Percentiles rank a stretch among this genome's conserved stretches.
phyloP scores from a whole-genome alignment of 2,797 vertebrate genomes.

The Pseudopleuronectes americanus region DNA sequence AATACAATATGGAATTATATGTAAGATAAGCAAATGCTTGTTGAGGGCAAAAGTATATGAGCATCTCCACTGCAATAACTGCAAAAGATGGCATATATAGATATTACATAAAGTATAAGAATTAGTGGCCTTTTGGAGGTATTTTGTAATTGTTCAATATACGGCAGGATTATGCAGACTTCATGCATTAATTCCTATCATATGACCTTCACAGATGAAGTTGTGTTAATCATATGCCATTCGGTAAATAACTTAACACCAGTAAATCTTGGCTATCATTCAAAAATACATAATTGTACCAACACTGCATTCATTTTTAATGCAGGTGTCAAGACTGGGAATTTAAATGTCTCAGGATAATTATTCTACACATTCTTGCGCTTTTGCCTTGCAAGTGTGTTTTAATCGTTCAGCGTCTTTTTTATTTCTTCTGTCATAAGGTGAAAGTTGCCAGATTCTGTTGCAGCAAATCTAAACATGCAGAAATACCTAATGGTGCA shows the following conservation, averaged over 20 bases:
- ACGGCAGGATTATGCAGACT: neutral
- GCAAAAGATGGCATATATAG: neutral
- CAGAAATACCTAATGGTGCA: conserved; percentile 77
- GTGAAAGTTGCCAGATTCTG: conserved; percentile 55
- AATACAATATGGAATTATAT: too few species aligned
- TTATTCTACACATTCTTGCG: conserved; percentile 10
- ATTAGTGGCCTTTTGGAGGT: neutral
- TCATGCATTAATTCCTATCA: conserved; percentile 2
- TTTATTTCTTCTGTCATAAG: conserved; percentile 39
- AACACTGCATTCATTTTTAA: conserved; percentile 13
- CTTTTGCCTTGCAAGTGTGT: conserved; percentile 8
- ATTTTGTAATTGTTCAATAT: neutral
- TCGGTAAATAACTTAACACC: conserved; percentile 27
- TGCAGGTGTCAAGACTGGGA: neutral
- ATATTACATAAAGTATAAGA: neutral
- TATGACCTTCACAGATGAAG: conserved; percentile 10
- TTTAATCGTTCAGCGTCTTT: conserved; percentile 29
- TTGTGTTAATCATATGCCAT: conserved; percentile 16
- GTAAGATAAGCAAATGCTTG: too few species aligned
- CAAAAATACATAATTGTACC: neutral
- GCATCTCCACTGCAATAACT: neutral
- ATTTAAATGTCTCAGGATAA: conserved; percentile 6
- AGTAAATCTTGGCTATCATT: conserved; percentile 24
- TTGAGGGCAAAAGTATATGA: neutral
- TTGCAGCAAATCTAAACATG: conserved; percentile 57